Evolutionary conservation across 35 echinoderm and acorn worm species (phyloP), one percentile per base, ranked within the genome.

Genomic region (Ophiothrix spiculata): DNA sequence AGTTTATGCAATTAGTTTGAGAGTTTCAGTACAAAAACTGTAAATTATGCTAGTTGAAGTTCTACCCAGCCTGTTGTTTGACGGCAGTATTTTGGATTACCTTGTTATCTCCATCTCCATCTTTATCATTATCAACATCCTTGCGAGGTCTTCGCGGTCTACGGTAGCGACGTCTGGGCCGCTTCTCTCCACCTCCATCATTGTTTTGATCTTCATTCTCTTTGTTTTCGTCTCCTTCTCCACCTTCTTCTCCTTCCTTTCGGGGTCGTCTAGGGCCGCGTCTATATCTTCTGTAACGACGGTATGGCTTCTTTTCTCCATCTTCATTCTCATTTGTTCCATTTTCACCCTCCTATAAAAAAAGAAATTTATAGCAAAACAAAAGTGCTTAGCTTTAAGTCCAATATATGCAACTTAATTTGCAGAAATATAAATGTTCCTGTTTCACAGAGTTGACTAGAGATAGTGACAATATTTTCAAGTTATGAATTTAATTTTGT

Each of bases 241-340:
- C 88, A 36, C 87, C 83, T 32, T 90, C 88, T 42, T 82, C 91
- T 17, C 83, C 85, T 39, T 81, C 79, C 76, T 90, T 81, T 75
- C 88, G 92, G 73, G 83, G 92, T 13, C 83, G 92, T 76, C 83
- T 75, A 81, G 85, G 80, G 56, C 88, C 83, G 1, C 93, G 81
- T 31, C 89, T 86, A 25, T 77, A 77, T 19, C 41, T 75, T 0
- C 84, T 36, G 76, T 89, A 84, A 1, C 80, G 95, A 28, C 87
- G 86, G 19, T 88, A 88, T 35, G 77, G 40, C 38, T 38, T 17
- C 29, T 64, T 84, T 37, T 84, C 49, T 37, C 49, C 76, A 63
- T 79, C 77, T 41, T 69, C 76, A 38, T 16, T 35, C 79, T 46
- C 33, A 31, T 75, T 83, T 83, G 25, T 92, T 83, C 73, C 88